phyloP scores from a whole-genome alignment of 2,797 vertebrate genomes.

The Oreortyx pictus region DNA sequence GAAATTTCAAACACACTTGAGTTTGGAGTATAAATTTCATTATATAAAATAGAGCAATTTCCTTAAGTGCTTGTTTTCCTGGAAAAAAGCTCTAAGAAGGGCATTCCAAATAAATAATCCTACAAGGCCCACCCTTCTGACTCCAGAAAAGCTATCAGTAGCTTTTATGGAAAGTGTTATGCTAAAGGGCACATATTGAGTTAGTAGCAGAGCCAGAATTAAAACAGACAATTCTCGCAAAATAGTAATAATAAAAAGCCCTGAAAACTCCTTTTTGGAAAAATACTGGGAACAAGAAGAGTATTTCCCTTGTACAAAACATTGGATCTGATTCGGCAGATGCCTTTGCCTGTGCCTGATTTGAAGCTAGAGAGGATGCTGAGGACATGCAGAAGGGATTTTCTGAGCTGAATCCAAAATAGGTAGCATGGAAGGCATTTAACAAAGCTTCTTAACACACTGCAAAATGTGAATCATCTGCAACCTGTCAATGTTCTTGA shows the following conservation, averaged over 20 bases:
- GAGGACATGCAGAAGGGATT: not conserved
- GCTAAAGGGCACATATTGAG: not conserved
- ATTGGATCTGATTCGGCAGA: not conserved
- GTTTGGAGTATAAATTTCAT: not conserved
- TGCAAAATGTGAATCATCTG: not conserved
- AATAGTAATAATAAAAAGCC: not conserved
- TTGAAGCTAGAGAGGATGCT: not conserved
- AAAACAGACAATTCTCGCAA: not conserved
- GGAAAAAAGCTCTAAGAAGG: not conserved
- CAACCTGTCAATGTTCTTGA: not conserved
- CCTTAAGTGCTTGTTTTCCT: slow-evolving; percentile 18
- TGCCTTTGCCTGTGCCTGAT: not conserved
- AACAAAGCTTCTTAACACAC: not conserved
- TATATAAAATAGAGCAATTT: not conserved
- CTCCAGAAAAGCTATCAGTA: not conserved
- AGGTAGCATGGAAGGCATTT: not conserved
- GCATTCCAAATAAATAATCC: not conserved
- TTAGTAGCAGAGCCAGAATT: not conserved
- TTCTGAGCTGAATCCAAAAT: not conserved
- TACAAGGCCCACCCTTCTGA: not conserved
- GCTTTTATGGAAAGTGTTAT: not conserved
- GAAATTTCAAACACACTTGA: not conserved
- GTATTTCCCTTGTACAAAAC: not conserved
- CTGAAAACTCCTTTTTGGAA: not conserved
- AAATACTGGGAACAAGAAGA: not conserved